Conservation (phyloP, 2,113 vertebrate genomes). For the Actinemys pallida region DNA sequence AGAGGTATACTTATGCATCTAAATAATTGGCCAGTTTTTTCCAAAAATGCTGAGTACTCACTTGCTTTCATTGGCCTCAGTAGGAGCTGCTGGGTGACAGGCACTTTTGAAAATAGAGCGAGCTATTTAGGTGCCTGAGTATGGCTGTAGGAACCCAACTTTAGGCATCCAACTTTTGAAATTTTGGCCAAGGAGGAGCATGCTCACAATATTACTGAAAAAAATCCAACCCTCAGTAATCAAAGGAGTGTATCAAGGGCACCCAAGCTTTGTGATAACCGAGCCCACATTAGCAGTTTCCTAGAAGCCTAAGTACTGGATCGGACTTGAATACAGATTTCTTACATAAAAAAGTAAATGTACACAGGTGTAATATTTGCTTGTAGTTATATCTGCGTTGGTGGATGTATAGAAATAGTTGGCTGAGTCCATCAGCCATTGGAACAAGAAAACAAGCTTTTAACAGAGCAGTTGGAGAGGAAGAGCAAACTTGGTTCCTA, state of each 20-base stretch:
- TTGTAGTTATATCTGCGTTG: rapidly evolving
- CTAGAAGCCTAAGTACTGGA: rapidly evolving
- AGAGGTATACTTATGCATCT: background rate
- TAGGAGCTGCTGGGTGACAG: background rate
- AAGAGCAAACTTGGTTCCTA: background rate
- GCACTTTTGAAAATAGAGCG: background rate
- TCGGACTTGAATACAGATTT: background rate
- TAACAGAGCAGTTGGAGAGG: background rate
- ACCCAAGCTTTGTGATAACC: background rate
- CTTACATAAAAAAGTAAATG: background rate
- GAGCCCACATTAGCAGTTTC: slow-evolving; percentile 6
- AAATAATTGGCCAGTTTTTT: background rate
- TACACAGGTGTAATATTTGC: background rate
- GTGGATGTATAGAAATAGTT: background rate
- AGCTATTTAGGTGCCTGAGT: background rate
- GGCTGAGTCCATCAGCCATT: background rate
- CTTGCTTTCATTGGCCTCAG: background rate
- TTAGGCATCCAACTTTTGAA: background rate
- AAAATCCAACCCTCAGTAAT: background rate
- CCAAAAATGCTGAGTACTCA: background rate
- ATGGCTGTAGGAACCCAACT: background rate
- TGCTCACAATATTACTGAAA: background rate
- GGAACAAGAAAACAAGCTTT: background rate
- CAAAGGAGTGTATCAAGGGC: background rate
- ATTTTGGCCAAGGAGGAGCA: background rate